phyloP scores from a whole-genome alignment of 64 coral and sea anemone species.

The Dendrophyllia cribrosa region DNA sequence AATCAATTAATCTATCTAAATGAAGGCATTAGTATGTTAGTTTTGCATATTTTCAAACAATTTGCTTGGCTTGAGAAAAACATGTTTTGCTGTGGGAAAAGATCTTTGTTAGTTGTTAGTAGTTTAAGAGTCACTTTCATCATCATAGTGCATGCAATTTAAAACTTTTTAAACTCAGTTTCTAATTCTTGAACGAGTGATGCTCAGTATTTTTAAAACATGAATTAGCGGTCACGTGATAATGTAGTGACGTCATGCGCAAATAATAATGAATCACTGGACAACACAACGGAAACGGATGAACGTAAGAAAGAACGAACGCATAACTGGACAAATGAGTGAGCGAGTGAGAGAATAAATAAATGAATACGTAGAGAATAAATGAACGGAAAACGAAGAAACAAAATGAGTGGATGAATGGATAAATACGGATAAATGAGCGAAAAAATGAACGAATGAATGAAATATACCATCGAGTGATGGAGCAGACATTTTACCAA shows the following conservation, averaged over 20 bases:
- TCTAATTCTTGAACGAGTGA: neutral
- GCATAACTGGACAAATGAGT: neutral
- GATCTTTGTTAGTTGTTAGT: neutral
- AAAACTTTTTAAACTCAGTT: neutral
- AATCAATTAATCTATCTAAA: neutral
- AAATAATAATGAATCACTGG: no score
- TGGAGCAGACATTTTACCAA: no score
- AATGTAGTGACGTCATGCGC: neutral
- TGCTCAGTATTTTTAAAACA: neutral
- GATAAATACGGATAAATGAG: neutral
- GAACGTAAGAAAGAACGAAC: neutral
- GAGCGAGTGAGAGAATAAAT: neutral
- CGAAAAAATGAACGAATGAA: neutral
- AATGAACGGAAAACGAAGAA: neutral
- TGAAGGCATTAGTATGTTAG: neutral
- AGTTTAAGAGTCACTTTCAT: neutral
- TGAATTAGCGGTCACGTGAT: neutral
- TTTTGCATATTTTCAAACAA: neutral
- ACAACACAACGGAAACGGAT: neutral
- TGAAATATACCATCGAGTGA: no score
- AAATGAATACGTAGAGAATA: neutral
- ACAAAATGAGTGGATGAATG: neutral
- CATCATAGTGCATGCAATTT: neutral
- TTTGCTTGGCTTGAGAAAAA: neutral
- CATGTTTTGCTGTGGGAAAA: neutral